Conservation (phyloP, 2,888 invertebrate species). For the Mesorhabditis sp. region DNA sequence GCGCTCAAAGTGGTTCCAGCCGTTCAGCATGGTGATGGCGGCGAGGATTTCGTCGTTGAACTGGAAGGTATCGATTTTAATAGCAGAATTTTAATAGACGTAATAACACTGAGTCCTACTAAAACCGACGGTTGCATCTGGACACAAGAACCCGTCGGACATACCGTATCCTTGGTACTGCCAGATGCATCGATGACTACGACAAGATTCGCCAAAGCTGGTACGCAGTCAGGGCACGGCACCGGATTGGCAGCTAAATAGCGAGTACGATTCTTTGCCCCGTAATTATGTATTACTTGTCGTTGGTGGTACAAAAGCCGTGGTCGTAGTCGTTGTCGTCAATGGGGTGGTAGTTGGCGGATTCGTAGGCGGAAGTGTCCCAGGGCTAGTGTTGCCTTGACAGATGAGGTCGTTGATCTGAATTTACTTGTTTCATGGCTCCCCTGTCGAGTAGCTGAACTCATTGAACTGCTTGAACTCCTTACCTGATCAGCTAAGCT, state of each 20-base stretch:
- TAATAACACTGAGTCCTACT: too few species aligned
- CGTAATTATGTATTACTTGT: neutral
- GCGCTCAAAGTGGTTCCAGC: neutral
- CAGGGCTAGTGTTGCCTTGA: neutral
- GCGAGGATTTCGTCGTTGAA: neutral
- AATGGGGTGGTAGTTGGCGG: neutral
- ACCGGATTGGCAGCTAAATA: neutral
- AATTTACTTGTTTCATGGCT: neutral
- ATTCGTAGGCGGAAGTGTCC: constrained; percentile 8
- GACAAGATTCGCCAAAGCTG: neutral
- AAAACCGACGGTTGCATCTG: too few species aligned
- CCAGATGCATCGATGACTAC: neutral
- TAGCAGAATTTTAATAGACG: too few species aligned
- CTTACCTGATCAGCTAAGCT: neutral
- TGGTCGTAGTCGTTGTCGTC: constrained; percentile 8
- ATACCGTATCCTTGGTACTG: too few species aligned
- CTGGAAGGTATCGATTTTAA: neutral
- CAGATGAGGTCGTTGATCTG: constrained; percentile 4
- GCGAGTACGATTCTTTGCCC: too few species aligned
- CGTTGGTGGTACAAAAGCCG: neutral
- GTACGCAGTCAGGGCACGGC: neutral
- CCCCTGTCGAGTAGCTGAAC: neutral
- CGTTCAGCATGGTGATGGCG: neutral
- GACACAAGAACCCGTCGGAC: neutral
- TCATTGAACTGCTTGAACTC: neutral